Conservation (phyloP, 2,113 vertebrate genomes). For the Chrysemys picta region DNA sequence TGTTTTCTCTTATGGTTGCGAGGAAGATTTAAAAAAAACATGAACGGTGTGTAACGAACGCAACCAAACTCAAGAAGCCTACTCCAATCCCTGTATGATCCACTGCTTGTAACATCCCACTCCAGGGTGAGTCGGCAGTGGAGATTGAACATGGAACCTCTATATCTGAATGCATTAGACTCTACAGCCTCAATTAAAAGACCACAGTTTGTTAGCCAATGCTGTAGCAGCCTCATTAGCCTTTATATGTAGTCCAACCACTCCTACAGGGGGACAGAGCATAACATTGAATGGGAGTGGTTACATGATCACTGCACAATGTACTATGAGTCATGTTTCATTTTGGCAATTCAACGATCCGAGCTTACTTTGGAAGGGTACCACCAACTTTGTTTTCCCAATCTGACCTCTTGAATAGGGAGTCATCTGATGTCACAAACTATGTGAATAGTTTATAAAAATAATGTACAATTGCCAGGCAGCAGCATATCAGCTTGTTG, state of each 20-base stretch:
- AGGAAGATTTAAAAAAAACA: not conserved
- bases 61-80: not conserved
- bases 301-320: no score
- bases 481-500: accelerated
- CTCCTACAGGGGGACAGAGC: not conserved
- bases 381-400: not conserved
- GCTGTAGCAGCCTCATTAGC: accelerated
- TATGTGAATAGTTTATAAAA: not conserved
- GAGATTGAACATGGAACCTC: not conserved
- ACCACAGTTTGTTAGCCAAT: not conserved
- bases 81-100: not conserved
- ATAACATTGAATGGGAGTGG: not conserved
- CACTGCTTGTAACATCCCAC: not conserved
- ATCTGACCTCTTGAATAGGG: not conserved
- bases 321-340: not conserved
- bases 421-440: not conserved
- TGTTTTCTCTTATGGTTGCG: not conserved
- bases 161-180: not conserved
- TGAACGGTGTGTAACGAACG: not conserved
- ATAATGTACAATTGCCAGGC: not conserved
- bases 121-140: not conserved
- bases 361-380: not conserved
- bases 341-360: not conserved
- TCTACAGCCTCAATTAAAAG: not conserved
- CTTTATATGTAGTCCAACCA: not conserved